Conservation (phyloP, 2,888 invertebrate species). For the Stomorhina lunata region DNA sequence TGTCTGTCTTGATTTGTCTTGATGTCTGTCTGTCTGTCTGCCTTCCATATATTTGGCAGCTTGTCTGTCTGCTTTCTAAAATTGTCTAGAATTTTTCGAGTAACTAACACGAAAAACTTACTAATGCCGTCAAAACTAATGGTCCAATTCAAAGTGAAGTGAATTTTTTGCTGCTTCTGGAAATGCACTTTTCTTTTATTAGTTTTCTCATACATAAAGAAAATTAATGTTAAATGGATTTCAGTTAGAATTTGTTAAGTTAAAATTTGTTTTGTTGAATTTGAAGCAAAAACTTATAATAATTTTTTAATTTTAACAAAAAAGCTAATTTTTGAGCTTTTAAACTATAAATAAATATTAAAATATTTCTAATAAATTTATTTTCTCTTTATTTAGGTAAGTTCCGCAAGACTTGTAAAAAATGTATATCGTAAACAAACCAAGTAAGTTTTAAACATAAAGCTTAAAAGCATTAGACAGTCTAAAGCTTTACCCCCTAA, state of each 20-base stretch:
- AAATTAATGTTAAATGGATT: not conserved
- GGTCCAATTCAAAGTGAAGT: constrained; percentile 77
- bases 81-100: constrained; percentile 36
- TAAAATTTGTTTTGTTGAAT: no score
- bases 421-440: no score
- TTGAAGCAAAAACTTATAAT: no score
- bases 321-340: no score
- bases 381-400: no score
- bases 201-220: constrained; percentile 4
- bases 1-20: constrained; percentile 31
- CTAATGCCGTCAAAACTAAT: constrained; percentile 78
- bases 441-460: no score
- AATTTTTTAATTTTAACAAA: no score
- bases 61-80: constrained; percentile 12
- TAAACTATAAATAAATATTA: no score
- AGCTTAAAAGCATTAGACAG: no score
- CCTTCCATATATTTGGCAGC: constrained; percentile 28
- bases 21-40: constrained; percentile 38
- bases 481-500: no score
- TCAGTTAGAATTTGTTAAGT: not conserved
- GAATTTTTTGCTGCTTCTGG: constrained; percentile 61
- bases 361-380: no score
- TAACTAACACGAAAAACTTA: constrained; percentile 66
- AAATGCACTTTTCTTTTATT: constrained; percentile 44
- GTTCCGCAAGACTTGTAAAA: no score